Base-by-base conservation (phyloP, 2,113 vertebrate genomes). In the Hylia prasina region DNA sequence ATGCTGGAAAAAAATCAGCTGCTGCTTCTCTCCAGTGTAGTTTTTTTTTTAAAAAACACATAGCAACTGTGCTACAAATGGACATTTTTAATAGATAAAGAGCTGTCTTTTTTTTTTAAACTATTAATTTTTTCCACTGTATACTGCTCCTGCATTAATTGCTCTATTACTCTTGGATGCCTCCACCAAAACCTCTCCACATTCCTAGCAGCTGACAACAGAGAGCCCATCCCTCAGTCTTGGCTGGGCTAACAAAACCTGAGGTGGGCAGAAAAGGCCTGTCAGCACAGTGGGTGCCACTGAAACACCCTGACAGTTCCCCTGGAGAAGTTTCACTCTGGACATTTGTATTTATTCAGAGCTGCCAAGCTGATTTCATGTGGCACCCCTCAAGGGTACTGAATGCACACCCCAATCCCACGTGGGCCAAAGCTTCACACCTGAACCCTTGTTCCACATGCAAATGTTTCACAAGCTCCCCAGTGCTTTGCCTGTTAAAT, bases 361-460 rank as follows among this genome's bases (percentile, higher is more conserved):
- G 3, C 56, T 27, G 48, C 54, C 20, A 6, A 6, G 31, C n/a
- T n/a, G 75, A 69, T 51, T 45, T 28, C 25, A 20, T 0, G n/a
- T 27, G 37, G 69, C 56, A 51, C 21, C 48, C 35, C 10, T 2
- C 0, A 3, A 39, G 35, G 1, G 50, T 35, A 2, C n/a, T 9
- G 44, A 44, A 12, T 1, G 12, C 79, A 25, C 3, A 0, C 15
- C 9, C 25, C 66, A 28, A 1, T 18, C 30, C 48, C 3, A 1
- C 0, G 0, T 2, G 17, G 50, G n/a, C 37, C 63, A 10, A 9
- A 39, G 30, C 23, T 33, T 27, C 50, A 22, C 0, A 1, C 51
- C 35, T 51, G 14, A 35, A 23, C 47, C 44, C 61, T 37, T 24
- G 18, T 25, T 82, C 53, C 42, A 7, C 5, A 7, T 13, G 48